Evolutionary conservation across 2,113 vertebrate genomes (phyloP).

Genomic region (Brachirus orientalis): DNA sequence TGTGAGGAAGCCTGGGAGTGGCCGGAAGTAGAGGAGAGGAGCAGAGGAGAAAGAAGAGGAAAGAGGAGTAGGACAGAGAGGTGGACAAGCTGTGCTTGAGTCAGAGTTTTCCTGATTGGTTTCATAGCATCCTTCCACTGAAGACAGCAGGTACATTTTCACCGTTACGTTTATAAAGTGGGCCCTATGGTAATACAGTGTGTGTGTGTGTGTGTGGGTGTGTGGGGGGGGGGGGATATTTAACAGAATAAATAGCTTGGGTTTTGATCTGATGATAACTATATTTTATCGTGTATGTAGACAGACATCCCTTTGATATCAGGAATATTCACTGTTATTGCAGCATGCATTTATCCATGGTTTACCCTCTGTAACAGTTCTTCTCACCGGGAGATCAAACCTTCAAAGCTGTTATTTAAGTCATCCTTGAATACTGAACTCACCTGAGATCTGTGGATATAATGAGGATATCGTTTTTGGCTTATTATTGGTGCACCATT

Average conservation of each 20-base stretch:
- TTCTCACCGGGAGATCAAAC: too few species aligned
- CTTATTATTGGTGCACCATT: too few species aligned
- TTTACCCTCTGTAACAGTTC: too few species aligned
- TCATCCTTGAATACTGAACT: background rate
- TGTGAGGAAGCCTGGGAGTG: slow-evolving; percentile 55
- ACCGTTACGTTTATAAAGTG: background rate
- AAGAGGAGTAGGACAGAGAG: slow-evolving; percentile 26
- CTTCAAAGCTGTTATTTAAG: background rate
- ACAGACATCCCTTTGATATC: background rate
- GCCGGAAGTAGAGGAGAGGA: slow-evolving; percentile 58
- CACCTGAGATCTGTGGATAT: background rate
- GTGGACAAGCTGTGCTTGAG: slow-evolving; percentile 11
- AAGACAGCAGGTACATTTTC: slow-evolving; percentile 58
- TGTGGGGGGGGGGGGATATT: too few species aligned
- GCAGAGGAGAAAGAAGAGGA: slow-evolving; percentile 42
- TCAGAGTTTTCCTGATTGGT: slow-evolving; percentile 35
- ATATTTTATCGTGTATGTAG: background rate
- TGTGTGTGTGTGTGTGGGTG: too few species aligned
- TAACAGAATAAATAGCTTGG: background rate
- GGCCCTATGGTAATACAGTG: too few species aligned
- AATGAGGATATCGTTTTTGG: too few species aligned
- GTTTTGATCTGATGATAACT: background rate
- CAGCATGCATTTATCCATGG: background rate
- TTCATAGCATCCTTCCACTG: slow-evolving; percentile 37
- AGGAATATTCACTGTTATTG: background rate